A percentile compares a stretch with the other conserved stretches of the same genome.
phyloP scores from a whole-genome alignment of 2,797 vertebrate species.

The Molossus alvarezi region DNA sequence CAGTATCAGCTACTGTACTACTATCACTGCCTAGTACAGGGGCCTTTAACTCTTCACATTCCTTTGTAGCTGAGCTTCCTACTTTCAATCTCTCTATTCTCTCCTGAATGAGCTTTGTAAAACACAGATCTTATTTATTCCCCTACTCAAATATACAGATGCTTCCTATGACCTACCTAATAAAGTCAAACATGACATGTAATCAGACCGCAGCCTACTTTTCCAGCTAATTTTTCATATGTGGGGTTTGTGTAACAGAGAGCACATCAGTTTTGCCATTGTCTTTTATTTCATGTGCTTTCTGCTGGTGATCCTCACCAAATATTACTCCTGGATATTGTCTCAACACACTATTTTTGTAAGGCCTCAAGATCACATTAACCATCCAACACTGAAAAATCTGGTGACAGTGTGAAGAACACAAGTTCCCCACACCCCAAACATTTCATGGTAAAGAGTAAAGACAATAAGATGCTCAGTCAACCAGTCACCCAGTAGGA shows the following conservation, averaged over 20 bases:
- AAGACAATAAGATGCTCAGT: constrained; percentile 39
- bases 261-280: constrained; percentile 44
- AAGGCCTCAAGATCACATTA: constrained; percentile 50
- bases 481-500: neutral
- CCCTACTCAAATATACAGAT: neutral
- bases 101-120: constrained; percentile 57
- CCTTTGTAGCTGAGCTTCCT: neutral
- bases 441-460: constrained; percentile 34
- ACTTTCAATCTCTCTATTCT: constrained; percentile 33
- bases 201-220: constrained; percentile 29
- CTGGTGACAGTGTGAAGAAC: constrained; percentile 5
- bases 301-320: constrained; percentile 53
- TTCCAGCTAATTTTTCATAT: constrained; percentile 55
- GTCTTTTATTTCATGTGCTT: constrained; percentile 42
- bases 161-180: constrained; percentile 15
- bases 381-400: constrained; percentile 38
- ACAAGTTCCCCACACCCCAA: neutral
- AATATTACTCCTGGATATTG: constrained; percentile 27
- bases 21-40: neutral
- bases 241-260: constrained; percentile 22
- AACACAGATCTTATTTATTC: constrained; percentile 19
- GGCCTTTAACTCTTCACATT: constrained; percentile 47
- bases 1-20: neutral
- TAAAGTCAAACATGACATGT: neutral
- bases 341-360: constrained; percentile 39